Conservation (phyloP, 1,140 invertebrate species). For the Sipha flava region DNA sequence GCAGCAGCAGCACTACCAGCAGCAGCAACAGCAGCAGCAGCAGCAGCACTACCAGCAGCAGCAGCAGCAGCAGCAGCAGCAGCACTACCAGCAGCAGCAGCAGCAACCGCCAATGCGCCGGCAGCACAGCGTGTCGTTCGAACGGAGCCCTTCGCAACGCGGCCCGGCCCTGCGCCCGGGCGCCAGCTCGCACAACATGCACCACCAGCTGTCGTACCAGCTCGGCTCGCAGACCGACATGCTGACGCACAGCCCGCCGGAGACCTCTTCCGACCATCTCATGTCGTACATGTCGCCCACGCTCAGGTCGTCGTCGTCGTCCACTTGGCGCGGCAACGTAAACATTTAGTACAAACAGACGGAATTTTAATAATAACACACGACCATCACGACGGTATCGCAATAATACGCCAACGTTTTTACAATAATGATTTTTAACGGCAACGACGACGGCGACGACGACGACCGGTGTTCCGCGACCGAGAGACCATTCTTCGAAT, state of each 20-base stretch:
- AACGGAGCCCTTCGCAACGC: background rate
- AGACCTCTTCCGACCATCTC: slow-evolving; percentile 20
- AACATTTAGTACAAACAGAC: slow-evolving; percentile 5
- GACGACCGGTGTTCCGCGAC: no score
- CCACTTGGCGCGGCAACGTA: background rate
- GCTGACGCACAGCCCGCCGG: slow-evolving; percentile 21
- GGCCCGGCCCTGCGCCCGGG: background rate
- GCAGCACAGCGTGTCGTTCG: slow-evolving; percentile 25
- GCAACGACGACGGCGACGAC: no score
- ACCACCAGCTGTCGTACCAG: slow-evolving; percentile 17
- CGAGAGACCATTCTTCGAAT: no score
- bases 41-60: background rate
- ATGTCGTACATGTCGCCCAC: slow-evolving; percentile 28
- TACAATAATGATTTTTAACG: no score
- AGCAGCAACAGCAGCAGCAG: background rate
- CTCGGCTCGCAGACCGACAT: slow-evolving; percentile 18
- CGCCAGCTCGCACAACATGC: background rate
- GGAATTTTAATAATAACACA: background rate
- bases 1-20: background rate
- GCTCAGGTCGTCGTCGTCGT: background rate
- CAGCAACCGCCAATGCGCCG: background rate
- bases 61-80: background rate
- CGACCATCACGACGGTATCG: background rate
- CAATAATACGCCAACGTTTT: no score
- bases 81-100: background rate